Base-by-base conservation (phyloP, 2,888 invertebrate genomes). In the Eupithecia centaureata region DNA sequence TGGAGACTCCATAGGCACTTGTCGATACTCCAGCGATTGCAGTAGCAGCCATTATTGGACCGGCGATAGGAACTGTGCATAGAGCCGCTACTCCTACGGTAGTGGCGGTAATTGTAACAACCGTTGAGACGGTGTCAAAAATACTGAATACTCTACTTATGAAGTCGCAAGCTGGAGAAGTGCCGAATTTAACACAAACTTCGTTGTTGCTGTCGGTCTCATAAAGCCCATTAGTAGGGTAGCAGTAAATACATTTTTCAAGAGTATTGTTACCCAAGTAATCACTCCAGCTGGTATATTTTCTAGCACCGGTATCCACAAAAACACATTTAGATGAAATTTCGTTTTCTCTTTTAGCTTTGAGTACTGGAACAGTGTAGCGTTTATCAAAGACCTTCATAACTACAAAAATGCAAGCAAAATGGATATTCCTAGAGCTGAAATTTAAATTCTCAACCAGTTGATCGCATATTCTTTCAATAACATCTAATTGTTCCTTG, bases 131-230 rank as follows among this genome's bases (percentile, higher is more conserved):
- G 1, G 51, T 25, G 25, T 67, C 67, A 32, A 58, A 57, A 15
- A 57, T 28, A 28, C 67, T 58, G 8, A 62, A 58, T 2, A 62
- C 62, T 62, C 67, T 61, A 35, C 58, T 67, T 0, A 58, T 18
- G n/a, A 67, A 57, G 28, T 67, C 62, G 33, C 67, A 67, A 12
- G 62, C 67, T 27, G 67, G 67, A 18, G 67, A 67, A 8, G 67
- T 67, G 13, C 67, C 67, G 15, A 67, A 67, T n/a, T 25, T 28
- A 5, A 67, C 52, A 22, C 62, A 57, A 51, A 67, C 67, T 51
- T 67, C 35, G 13, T 57, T 57, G 32, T 57, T n/a, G 32, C 13
- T 57, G 18, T 58, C 32, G 15, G 51, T 32, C 18, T 62, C 58
- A 32, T 66, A 66, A n/a, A 47, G 15, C 2, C 65, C 65, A n/a